Evolutionary conservation across 2,888 invertebrate genomes (phyloP), one percentile per base, ranked within the genome.

Genomic region (Colostygia pectinataria): DNA sequence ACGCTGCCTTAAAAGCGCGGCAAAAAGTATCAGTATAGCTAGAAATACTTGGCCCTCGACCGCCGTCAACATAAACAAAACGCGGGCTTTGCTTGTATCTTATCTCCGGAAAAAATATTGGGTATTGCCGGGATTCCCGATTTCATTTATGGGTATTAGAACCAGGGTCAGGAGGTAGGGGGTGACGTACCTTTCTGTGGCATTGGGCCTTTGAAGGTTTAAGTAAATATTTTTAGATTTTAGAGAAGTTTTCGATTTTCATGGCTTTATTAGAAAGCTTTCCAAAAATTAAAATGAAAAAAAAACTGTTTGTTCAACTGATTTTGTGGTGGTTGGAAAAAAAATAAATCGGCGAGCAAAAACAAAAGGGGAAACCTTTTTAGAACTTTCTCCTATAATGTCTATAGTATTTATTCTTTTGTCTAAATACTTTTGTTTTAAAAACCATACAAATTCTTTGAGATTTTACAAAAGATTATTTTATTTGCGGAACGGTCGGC

Each of bases 11-110:
- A 9, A 18, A 6, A 4, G 20, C 10, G 20, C 32, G 18, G 9
- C 10, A 4, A 1, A 15, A n/a, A 18, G 9, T 33, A 33, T 33
- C 20, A 18, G 1, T 32, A 32, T 32, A 18, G 20, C 20, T 10
- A 18, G 9, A 33, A 18, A 34, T 29, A 43, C 77, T 40, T 36
- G 25, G 34, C 44, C 67, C 58, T 5, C 67, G 70, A 72, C 79
- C 77, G 78, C 71, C 78, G 80, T 83, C 84, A 79, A 85, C 80
- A 82, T 83, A 86, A 88, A 85, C 85, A 85, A 83, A 83, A 83
- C 75, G 71, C 71, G 77, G 80, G 83, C 79, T 81, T 83, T 80
- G 79, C 77, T 72, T 78, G 78, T 83, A 83, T 84, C 80, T 82
- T 84, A 83, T 86, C 82, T 79, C 54, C 59, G 61, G 63, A 71